phyloP scores from a whole-genome alignment of 64 coral and sea anemone species.

The Porites australiensis region DNA sequence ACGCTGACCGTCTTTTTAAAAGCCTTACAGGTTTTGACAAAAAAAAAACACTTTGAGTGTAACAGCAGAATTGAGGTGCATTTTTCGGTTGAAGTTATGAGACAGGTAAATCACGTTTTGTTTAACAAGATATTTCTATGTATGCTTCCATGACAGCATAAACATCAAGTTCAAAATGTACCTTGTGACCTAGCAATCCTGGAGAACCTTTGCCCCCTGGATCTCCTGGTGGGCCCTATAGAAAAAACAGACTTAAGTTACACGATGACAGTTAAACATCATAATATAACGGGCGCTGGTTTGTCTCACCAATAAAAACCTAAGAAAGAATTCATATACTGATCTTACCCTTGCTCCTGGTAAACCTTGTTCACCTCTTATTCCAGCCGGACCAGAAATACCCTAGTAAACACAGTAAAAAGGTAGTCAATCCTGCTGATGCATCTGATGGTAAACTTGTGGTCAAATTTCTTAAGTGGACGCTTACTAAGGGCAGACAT shows the following conservation, averaged over 20 bases:
- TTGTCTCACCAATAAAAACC: not conserved
- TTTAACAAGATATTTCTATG: too few species aligned
- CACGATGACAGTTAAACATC: not conserved
- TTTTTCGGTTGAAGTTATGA: too few species aligned
- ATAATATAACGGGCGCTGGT: not conserved
- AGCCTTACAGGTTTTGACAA: too few species aligned
- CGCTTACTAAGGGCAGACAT: not conserved
- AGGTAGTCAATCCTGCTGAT: not conserved
- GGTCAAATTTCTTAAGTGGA: not conserved
- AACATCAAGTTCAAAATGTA: not conserved
- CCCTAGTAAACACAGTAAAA: not conserved
- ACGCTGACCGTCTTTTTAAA: too few species aligned
- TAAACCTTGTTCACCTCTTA: slow-evolving; percentile 25
- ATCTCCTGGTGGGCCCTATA: slow-evolving; percentile 35
- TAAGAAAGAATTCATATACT: not conserved
- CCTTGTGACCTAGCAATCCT: slow-evolving; percentile 35
- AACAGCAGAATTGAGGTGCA: too few species aligned
- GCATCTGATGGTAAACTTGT: not conserved
- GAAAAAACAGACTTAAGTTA: not conserved
- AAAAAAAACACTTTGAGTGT: too few species aligned
- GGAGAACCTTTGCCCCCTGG: slow-evolving; percentile 11
- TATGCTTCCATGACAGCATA: too few species aligned
- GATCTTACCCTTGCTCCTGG: slow-evolving; percentile 28
- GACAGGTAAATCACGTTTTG: too few species aligned
- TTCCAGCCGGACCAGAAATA: slow-evolving; percentile 7